These are phyloP conservation scores for Tyria jacobaeae DNA, from an alignment of 2,888 invertebrate genomes.

Conservation along the genomic window DNA sequence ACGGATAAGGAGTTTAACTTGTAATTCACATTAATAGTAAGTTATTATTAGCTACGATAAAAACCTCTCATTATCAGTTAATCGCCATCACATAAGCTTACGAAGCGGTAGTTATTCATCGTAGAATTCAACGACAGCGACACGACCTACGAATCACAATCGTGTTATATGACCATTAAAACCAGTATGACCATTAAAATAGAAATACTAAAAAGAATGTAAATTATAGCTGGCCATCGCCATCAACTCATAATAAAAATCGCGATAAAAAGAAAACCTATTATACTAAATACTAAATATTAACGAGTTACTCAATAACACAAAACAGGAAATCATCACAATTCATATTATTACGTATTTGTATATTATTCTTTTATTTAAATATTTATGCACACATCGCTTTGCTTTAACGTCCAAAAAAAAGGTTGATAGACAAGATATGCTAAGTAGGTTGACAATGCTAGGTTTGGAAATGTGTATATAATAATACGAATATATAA, in stretches of 20 bases:
- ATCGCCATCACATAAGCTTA: too few relatives aligned
- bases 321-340: slow-evolving; percentile 1
- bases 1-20: too few relatives aligned
- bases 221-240: not conserved
- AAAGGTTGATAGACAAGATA: not conserved
- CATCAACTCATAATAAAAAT: not conserved
- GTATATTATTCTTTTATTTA: not conserved
- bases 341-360: not conserved
- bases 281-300: not conserved
- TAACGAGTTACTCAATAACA: not conserved
- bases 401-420: not conserved
- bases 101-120: not conserved
- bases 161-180: not conserved
- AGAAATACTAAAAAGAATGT: too few relatives aligned
- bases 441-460: not conserved
- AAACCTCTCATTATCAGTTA: too few relatives aligned
- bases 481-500: not conserved
- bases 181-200: too few relatives aligned
- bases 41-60: too few relatives aligned
- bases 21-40: too few relatives aligned
- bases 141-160: not conserved
- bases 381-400: not conserved
- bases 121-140: not conserved
- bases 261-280: not conserved
- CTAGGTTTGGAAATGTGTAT: not conserved